These are phyloP conservation scores for Lagria hirta DNA, from an alignment of 2,888 invertebrate genomes.

Conservation along the genomic window DNA sequence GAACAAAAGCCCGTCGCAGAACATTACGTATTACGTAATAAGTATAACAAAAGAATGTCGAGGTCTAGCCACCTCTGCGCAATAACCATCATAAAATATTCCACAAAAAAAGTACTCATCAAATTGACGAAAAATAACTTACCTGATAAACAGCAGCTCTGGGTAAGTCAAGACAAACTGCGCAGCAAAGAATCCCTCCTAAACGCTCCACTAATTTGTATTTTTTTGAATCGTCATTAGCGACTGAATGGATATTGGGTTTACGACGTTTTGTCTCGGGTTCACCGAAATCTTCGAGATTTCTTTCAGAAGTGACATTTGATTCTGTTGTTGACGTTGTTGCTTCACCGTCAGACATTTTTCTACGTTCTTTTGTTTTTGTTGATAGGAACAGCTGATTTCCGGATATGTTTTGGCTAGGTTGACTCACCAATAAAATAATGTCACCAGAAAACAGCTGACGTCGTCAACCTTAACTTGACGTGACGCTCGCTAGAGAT, in stretches of 20 bases:
- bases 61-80: too few species aligned
- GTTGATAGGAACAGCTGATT: constrained; percentile 29
- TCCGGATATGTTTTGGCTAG: too few species aligned
- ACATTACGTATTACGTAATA: constrained; percentile 31
- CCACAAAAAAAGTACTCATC: too few species aligned
- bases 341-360: constrained; percentile 51
- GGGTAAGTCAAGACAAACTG: constrained; percentile 94
- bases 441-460: constrained; percentile 51
- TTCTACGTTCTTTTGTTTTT: too few species aligned
- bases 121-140: too few species aligned
- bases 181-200: constrained; percentile 93
- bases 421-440: constrained; percentile 31
- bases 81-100: too few species aligned
- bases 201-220: constrained; percentile 88
- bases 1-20: constrained; percentile 22
- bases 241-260: constrained; percentile 37
- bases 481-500: too few species aligned
- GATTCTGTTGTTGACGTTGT: constrained; percentile 51
- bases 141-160: constrained; percentile 92
- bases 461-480: too few species aligned
- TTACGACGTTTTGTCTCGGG: constrained; percentile 52
- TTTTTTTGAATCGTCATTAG: constrained; percentile 40
- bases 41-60: too few species aligned
- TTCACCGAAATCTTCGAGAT: constrained; percentile 45
- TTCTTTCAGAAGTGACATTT: constrained; percentile 41